These are phyloP conservation scores for Ivindomyrus marchei DNA, from an alignment of 2,113 vertebrate species.

Conservation along the genomic window DNA sequence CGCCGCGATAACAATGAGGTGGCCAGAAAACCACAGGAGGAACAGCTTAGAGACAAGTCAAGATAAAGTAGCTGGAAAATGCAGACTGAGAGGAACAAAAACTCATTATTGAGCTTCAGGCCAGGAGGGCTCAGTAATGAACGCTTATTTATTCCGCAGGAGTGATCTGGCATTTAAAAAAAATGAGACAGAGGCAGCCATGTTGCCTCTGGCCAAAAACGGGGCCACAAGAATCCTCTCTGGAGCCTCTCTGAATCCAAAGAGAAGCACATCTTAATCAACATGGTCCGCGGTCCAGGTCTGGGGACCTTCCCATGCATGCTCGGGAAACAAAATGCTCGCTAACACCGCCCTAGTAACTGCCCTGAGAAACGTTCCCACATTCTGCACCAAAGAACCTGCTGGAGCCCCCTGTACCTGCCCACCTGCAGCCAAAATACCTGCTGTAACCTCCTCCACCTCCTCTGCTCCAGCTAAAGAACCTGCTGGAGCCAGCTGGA, in stretches of 20 bases:
- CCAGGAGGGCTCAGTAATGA: background rate
- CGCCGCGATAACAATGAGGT: background rate
- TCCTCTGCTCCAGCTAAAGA: background rate
- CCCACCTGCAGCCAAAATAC: too few species aligned
- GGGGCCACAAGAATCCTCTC: background rate
- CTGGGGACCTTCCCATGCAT: conserved; percentile 46
- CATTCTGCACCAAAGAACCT: background rate
- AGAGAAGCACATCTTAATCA: conserved; percentile 63
- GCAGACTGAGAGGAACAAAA: background rate
- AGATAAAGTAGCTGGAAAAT: conserved; percentile 6
- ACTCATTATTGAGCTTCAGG: background rate
- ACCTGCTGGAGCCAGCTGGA: too few species aligned
- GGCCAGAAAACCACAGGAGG: background rate
- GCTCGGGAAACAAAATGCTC: conserved; percentile 18
- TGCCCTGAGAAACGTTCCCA: background rate
- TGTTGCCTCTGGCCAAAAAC: background rate
- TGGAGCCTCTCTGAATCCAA: background rate
- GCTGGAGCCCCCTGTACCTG: background rate
- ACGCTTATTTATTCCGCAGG: background rate
- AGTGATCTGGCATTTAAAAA: background rate
- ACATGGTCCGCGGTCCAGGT: conserved; percentile 44
- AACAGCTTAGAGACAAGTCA: background rate
- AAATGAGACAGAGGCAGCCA: background rate
- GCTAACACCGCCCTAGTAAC: background rate
- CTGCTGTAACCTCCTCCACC: background rate